Conservation (phyloP, 2,113 vertebrate genomes). For the Semicossyphus pulcher region DNA sequence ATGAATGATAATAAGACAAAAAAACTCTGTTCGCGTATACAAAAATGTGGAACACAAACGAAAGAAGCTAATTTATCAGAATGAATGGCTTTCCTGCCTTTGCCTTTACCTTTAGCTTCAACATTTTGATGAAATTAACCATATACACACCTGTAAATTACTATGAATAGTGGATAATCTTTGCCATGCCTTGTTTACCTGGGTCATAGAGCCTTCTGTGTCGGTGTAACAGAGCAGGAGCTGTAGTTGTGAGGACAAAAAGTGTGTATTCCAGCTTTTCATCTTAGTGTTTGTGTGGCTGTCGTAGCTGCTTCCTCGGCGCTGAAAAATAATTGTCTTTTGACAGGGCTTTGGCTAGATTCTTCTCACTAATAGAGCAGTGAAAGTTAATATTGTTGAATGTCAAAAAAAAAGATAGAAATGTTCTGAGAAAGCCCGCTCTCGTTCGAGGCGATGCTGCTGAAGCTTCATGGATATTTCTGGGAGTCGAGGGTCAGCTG, state of each 20-base stretch:
- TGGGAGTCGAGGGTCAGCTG: constrained; percentile 26
- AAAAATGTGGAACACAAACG: no score
- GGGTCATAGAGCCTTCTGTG: constrained; percentile 34
- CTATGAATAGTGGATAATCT: constrained; percentile 10
- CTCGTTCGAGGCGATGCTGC: constrained; percentile 6
- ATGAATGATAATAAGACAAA: not conserved
- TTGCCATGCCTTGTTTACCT: constrained; percentile 45
- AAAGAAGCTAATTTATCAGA: not conserved
- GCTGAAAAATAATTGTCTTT: constrained; percentile 36
- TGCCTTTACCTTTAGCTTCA: constrained; percentile 58
- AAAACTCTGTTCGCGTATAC: not conserved
- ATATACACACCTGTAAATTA: constrained; percentile 16
- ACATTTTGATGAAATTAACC: constrained; percentile 20
- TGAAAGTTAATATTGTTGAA: constrained; percentile 39
- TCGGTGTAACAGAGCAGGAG: constrained; percentile 8
- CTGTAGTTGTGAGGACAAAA: not conserved
- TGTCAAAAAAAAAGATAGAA: constrained; percentile 33
- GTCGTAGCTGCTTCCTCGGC: constrained; percentile 66
- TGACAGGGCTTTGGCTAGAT: constrained; percentile 38
- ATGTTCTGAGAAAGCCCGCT: constrained; percentile 5
- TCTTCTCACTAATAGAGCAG: constrained; percentile 24
- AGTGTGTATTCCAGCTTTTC: constrained; percentile 46
- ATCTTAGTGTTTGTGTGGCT: constrained; percentile 58
- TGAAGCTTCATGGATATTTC: constrained; percentile 26
- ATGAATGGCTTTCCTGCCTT: constrained; percentile 45